These are phyloP conservation scores for Misgurnus anguillicaudatus DNA, from an alignment of 2,113 vertebrate genomes.

Conservation along the genomic window DNA sequence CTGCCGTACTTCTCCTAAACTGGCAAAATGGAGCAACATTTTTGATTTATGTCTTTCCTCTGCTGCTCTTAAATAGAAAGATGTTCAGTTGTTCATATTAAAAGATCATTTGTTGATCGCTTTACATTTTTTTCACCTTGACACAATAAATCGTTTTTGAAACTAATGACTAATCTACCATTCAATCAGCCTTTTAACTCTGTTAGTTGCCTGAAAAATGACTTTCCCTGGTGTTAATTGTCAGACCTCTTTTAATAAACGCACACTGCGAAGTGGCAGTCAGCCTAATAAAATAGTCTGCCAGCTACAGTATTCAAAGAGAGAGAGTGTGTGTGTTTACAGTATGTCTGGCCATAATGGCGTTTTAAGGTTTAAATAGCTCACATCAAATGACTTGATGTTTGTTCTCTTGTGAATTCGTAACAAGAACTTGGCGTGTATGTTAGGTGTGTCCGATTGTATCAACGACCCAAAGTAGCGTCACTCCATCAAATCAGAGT, in stretches of 20 bases:
- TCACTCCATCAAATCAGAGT: slow-evolving; percentile 1
- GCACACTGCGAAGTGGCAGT: slow-evolving; percentile 22
- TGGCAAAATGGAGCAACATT: neutral
- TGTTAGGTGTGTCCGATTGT: neutral
- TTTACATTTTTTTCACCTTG: neutral
- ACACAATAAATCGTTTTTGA: neutral
- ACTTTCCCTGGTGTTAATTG: slow-evolving; percentile 19
- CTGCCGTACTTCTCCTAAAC: neutral
- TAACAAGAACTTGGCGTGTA: neutral
- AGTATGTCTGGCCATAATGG: slow-evolving; percentile 26
- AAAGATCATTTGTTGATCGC: neutral
- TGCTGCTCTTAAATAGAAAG: neutral
- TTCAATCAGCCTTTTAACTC: slow-evolving; percentile 1
- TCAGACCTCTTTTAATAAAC: slow-evolving; percentile 4
- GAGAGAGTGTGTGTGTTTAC: slow-evolving; percentile 20
- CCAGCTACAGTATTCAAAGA: slow-evolving; percentile 21
- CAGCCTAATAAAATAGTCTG: slow-evolving; percentile 30
- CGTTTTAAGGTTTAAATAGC: slow-evolving; percentile 22
- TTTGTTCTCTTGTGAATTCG: neutral
- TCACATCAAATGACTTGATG: slow-evolving; percentile 17
- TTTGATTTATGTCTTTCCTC: neutral
- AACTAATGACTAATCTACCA: slow-evolving; percentile 7
- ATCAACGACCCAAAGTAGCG: neutral
- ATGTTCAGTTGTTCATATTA: neutral
- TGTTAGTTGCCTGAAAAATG: slow-evolving; percentile 17